A percentile compares a stretch with the other conserved stretches of the same genome.
These are phyloP conservation scores for Hemichromis elongatus DNA, from an alignment of 2,113 vertebrate genomes.

Conservation along the genomic window DNA sequence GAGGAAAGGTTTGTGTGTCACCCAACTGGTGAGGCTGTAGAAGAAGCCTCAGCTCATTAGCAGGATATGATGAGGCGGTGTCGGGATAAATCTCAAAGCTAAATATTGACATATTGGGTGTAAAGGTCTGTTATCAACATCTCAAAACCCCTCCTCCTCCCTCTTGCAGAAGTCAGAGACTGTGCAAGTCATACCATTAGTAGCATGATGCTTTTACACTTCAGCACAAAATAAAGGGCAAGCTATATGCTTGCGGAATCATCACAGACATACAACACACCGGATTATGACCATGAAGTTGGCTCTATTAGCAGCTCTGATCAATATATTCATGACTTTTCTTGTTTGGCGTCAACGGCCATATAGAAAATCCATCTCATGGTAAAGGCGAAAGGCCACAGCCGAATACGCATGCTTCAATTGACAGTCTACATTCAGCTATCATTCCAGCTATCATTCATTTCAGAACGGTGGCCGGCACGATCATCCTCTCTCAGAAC, in stretches of 20 bases:
- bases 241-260: background rate
- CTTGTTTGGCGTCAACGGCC: conserved; percentile 35
- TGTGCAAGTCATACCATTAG: conserved; percentile 16
- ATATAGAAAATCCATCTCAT: conserved; percentile 49
- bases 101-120: conserved; percentile 42
- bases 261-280: conserved; percentile 26
- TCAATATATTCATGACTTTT: conserved; percentile 64
- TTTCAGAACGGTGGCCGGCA: conserved; percentile 19
- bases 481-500: conserved; percentile 10
- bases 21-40: background rate
- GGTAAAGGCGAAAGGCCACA: conserved; percentile 20
- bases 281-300: conserved; percentile 30
- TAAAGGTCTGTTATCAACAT: conserved; percentile 34
- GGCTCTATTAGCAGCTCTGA: conserved; percentile 40
- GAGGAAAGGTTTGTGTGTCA: background rate
- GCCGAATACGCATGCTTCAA: conserved; percentile 10
- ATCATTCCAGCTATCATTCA: conserved; percentile 29
- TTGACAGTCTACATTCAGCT: conserved; percentile 42
- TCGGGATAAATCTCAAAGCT: conserved; percentile 34
- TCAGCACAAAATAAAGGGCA: background rate
- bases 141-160: background rate
- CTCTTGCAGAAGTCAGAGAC: background rate
- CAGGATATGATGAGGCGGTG: conserved; percentile 19
- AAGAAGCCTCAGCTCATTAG: conserved; percentile 38
- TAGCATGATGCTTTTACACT: background rate